These are phyloP conservation scores for Schlechtendalia chinensis DNA, from an alignment of 1,140 invertebrate genomes.

Conservation along the genomic window DNA sequence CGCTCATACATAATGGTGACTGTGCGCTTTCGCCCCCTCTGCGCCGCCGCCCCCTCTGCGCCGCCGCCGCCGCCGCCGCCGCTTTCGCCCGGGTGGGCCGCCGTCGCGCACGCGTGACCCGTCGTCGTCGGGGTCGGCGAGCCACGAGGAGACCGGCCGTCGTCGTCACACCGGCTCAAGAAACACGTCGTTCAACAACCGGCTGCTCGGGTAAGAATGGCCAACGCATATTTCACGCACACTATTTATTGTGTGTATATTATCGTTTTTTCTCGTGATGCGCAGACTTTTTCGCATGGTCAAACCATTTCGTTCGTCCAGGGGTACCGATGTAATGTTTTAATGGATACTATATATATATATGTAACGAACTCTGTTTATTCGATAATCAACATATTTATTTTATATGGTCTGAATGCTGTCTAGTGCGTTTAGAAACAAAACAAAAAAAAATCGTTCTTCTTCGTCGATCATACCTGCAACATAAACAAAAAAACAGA, in stretches of 20 bases:
- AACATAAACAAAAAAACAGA: constrained; percentile 18
- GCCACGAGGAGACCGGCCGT: constrained; percentile 21
- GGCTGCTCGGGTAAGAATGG: constrained; percentile 28
- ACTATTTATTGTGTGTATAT: no score
- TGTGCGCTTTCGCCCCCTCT: constrained; percentile 27
- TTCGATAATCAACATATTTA: no score
- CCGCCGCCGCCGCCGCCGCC: background rate
- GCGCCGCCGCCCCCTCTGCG: background rate
- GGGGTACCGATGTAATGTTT: no score
- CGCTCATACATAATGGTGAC: constrained; percentile 34
- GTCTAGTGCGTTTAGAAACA: no score
- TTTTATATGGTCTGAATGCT: no score
- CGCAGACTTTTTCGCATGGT: no score
- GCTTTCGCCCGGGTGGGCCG: background rate
- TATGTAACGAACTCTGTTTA: background rate
- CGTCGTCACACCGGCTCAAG: constrained; percentile 26
- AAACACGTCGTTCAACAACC: constrained; percentile 29
- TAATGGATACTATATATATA: no score
- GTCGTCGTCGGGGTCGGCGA: background rate
- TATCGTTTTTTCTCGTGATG: no score
- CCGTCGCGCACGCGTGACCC: constrained; percentile 38
- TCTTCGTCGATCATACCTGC: background rate
- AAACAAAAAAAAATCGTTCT: background rate
- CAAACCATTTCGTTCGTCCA: no score
- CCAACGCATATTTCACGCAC: background rate